phyloP scores from a whole-genome alignment of 2,888 invertebrate genomes.

The Acanthoscelides obtectus region DNA sequence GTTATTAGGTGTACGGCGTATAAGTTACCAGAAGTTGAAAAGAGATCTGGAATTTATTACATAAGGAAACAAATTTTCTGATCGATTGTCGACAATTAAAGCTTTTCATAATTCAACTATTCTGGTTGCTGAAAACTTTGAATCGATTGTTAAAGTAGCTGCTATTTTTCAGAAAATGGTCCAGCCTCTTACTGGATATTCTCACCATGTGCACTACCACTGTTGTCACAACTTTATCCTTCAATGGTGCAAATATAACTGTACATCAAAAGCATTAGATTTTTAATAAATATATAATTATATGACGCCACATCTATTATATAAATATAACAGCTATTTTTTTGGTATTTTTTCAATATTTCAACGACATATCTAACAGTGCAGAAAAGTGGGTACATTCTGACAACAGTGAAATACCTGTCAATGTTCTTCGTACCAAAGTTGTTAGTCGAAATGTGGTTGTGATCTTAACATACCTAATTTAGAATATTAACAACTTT shows the following conservation, averaged over 20 bases:
- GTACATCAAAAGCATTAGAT: constrained; percentile 35
- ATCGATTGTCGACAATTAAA: no score
- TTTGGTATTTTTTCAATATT: constrained; percentile 20
- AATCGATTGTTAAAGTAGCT: constrained; percentile 1
- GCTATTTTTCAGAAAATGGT: constrained; percentile 36
- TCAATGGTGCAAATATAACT: constrained; percentile 14
- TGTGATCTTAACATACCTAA: constrained; percentile 27
- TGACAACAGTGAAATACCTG: constrained; percentile 1
- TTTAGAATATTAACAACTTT: constrained; percentile 40
- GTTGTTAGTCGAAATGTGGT: constrained; percentile 28
- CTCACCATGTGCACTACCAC: constrained; percentile 17
- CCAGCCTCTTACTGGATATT: constrained; percentile 42
- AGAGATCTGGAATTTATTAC: no score
- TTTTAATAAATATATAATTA: constrained; percentile 28
- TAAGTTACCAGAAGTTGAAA: no score
- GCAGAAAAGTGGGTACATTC: constrained; percentile 18
- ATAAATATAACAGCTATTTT: constrained; percentile 26
- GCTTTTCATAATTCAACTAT: no score
- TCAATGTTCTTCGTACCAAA: neutral
- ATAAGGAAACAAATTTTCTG: no score
- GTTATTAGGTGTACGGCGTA: no score
- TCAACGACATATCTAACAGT: constrained; percentile 25
- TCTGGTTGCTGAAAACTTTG: no score
- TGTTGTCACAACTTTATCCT: constrained; percentile 1
- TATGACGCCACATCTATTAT: neutral